Evolutionary conservation across 2,113 vertebrate genomes (phyloP).

Genomic region (Periophthalmodon schlosseri): DNA sequence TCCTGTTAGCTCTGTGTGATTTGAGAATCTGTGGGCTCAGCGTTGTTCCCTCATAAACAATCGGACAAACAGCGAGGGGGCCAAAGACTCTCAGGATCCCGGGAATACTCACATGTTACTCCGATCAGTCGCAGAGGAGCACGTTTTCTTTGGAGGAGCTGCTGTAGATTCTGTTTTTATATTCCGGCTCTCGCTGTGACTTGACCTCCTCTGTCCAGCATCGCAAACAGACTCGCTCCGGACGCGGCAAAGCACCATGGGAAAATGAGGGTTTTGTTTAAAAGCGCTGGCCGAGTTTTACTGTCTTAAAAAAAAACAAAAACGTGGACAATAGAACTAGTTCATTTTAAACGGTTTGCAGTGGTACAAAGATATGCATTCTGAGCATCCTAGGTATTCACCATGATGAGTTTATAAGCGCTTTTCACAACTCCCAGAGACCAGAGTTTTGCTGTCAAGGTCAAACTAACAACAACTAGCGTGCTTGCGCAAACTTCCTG

Average conservation of each 20-base stretch:
- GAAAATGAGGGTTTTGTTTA: neutral
- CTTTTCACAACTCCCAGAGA: no score
- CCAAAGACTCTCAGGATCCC: neutral
- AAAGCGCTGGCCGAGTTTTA: neutral
- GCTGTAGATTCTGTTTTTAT: neutral
- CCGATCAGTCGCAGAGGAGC: neutral
- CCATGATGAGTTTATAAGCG: no score
- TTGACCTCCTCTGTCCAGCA: neutral
- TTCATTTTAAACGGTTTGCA: no score
- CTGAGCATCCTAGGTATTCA: no score
- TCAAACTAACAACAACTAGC: no score
- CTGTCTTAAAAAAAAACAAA: no score
- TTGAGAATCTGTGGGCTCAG: neutral
- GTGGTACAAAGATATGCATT: no score
- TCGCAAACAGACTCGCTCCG: neutral
- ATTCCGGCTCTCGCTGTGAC: neutral
- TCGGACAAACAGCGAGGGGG: neutral
- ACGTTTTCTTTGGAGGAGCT: neutral
- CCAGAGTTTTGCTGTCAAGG: no score
- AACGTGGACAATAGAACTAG: no score
- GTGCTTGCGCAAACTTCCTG: no score
- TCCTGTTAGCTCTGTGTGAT: neutral
- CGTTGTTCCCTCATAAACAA: constrained; percentile 4
- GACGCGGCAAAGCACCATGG: neutral
- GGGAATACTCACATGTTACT: neutral